These are phyloP conservation scores for Agelastica alni DNA, from an alignment of 2,888 invertebrate species.

Conservation along the genomic window DNA sequence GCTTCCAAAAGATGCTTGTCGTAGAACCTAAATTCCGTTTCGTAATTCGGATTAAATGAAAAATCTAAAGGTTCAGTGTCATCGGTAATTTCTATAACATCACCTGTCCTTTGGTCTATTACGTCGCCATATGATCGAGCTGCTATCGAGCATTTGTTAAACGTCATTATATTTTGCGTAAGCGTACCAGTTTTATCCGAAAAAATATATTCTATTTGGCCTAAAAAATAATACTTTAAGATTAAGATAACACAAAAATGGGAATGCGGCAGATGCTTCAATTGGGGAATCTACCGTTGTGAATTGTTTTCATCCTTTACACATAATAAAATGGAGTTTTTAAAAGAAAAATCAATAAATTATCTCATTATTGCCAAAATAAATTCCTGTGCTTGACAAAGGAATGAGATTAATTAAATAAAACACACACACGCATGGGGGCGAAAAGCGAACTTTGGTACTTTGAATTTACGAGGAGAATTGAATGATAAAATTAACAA, in stretches of 20 bases:
- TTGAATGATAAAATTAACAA: too few relatives aligned
- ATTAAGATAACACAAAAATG: neutral
- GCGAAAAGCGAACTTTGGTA: too few relatives aligned
- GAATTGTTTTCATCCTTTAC: too few relatives aligned
- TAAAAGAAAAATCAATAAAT: too few relatives aligned
- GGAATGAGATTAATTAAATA: too few relatives aligned
- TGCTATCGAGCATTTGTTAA: constrained; percentile 97
- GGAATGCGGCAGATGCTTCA: too few relatives aligned
- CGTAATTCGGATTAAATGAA: constrained; percentile 91
- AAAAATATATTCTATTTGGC: constrained; percentile 99
- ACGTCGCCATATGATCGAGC: constrained; percentile 92
- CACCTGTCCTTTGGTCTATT: constrained; percentile 83
- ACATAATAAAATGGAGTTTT: too few relatives aligned
- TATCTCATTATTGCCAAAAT: too few relatives aligned
- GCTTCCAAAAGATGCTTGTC: constrained; percentile 85
- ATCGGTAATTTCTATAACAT: constrained; percentile 83
- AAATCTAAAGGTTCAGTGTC: constrained; percentile 84
- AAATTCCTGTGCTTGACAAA: too few relatives aligned
- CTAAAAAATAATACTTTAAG: constrained; percentile 48
- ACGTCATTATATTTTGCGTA: constrained; percentile 99
- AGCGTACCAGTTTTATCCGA: constrained; percentile 99
- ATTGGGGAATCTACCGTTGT: too few relatives aligned
- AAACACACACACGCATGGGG: too few relatives aligned
- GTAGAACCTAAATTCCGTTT: constrained; percentile 92
- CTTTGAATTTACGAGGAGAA: too few relatives aligned